Conservation (phyloP, 1,140 invertebrate genomes). For the Drosophila pandora region DNA sequence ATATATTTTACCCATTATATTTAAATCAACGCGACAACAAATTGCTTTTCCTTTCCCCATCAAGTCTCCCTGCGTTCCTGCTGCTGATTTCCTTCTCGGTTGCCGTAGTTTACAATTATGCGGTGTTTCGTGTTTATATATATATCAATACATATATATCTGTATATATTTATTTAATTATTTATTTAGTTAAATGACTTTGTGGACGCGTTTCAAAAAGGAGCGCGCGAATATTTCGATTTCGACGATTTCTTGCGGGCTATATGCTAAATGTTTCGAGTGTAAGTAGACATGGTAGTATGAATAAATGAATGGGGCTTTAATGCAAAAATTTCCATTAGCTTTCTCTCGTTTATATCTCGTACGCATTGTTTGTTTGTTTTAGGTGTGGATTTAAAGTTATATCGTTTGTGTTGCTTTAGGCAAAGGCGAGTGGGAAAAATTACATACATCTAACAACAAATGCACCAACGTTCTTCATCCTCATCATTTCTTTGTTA, state of each 20-base stretch:
- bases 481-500: slow-evolving; percentile 43
- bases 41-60: slow-evolving; percentile 26
- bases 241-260: slow-evolving; percentile 38
- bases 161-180: slow-evolving; percentile 11
- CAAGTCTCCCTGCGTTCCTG: background rate
- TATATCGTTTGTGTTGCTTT: slow-evolving; percentile 54
- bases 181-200: slow-evolving; percentile 65
- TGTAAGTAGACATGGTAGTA: slow-evolving; percentile 17
- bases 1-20: slow-evolving; percentile 48
- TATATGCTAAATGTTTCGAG: slow-evolving; percentile 58
- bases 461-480: slow-evolving; percentile 73
- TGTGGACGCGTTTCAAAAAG: slow-evolving; percentile 46
- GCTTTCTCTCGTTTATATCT: slow-evolving; percentile 24
- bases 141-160: slow-evolving; percentile 1
- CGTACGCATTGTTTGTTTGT: slow-evolving; percentile 18
- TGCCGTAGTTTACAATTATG: slow-evolving; percentile 25
- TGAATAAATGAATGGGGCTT: slow-evolving; percentile 24
- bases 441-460: slow-evolving; percentile 81
- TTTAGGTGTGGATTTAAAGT: slow-evolving; percentile 27
- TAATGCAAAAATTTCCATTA: slow-evolving; percentile 40
- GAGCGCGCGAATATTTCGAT: slow-evolving; percentile 18
- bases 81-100: background rate
- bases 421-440: slow-evolving; percentile 79
- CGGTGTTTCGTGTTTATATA: slow-evolving; percentile 2
- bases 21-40: slow-evolving; percentile 50